Conservation (phyloP, 2,888 invertebrate genomes). For the Eilema sororculum region DNA sequence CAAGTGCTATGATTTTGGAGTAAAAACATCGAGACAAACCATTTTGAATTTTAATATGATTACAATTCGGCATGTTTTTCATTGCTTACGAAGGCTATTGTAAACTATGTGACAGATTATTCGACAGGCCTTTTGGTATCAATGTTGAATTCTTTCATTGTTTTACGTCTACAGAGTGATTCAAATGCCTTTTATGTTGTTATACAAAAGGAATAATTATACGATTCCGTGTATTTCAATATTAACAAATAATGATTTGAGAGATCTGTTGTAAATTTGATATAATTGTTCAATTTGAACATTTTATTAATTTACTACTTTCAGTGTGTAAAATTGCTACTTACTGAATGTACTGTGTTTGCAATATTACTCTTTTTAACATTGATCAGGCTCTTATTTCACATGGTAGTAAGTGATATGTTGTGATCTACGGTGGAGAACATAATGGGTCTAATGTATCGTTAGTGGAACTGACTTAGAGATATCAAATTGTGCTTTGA, state of each 20-base stretch:
- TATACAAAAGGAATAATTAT: slow-evolving; percentile 29
- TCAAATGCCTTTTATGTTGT: slow-evolving; percentile 29
- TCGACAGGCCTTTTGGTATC: slow-evolving; percentile 54
- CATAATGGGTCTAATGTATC: no score
- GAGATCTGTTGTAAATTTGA: background rate
- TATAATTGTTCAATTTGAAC: background rate
- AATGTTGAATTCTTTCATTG: slow-evolving; percentile 51
- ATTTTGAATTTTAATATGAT: slow-evolving; percentile 35
- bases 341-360: no score
- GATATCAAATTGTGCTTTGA: no score
- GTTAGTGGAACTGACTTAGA: no score
- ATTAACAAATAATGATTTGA: background rate
- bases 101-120: slow-evolving; percentile 56
- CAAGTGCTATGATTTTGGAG: slow-evolving; percentile 63
- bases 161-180: slow-evolving; percentile 48
- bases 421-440: no score
- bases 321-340: no score
- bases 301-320: background rate
- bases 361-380: no score
- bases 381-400: no score
- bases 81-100: slow-evolving; percentile 14
- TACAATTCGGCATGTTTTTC: slow-evolving; percentile 31
- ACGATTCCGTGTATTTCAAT: slow-evolving; percentile 11
- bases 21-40: slow-evolving; percentile 34
- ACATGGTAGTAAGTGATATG: no score